These are phyloP conservation scores for Harpalus rufipes DNA, from an alignment of 2,888 invertebrate genomes.

Conservation along the genomic window DNA sequence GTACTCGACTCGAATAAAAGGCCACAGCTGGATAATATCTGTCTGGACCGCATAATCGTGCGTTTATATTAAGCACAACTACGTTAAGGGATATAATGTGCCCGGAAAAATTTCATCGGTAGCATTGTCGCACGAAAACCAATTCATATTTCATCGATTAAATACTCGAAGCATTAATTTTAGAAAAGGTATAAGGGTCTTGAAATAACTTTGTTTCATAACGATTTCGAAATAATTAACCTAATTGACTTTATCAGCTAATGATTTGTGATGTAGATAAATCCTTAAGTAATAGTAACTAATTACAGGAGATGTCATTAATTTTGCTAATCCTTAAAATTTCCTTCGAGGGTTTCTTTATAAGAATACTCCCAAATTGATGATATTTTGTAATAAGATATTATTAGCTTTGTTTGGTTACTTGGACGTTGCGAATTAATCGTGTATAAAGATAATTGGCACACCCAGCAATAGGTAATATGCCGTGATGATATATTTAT, in stretches of 20 bases:
- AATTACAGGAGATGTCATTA: slow-evolving; percentile 40
- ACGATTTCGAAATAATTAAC: slow-evolving; percentile 50
- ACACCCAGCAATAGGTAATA: no score
- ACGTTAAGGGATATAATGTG: slow-evolving; percentile 1
- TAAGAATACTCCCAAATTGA: background rate
- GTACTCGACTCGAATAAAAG: background rate
- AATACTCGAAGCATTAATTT: slow-evolving; percentile 36
- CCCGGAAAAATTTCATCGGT: background rate
- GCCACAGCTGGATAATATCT: background rate
- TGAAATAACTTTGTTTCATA: slow-evolving; percentile 46
- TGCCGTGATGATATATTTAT: no score
- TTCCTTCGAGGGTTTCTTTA: background rate
- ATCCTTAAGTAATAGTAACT: slow-evolving; percentile 52
- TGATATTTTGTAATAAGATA: background rate
- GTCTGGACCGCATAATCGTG: background rate
- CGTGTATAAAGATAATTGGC: no score
- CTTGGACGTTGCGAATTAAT: no score
- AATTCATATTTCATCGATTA: slow-evolving; percentile 37
- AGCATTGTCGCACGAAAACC: background rate
- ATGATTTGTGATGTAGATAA: slow-evolving; percentile 53
- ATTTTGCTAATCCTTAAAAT: slow-evolving; percentile 51
- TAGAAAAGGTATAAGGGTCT: slow-evolving; percentile 30
- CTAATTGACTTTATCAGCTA: slow-evolving; percentile 54
- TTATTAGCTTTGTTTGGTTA: background rate
- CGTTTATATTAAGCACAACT: background rate